Percentiles rank a stretch among this genome's conserved stretches.
Evolutionary conservation across 2,797 vertebrate genomes (phyloP).

Genomic region (Hirundo rustica): DNA sequence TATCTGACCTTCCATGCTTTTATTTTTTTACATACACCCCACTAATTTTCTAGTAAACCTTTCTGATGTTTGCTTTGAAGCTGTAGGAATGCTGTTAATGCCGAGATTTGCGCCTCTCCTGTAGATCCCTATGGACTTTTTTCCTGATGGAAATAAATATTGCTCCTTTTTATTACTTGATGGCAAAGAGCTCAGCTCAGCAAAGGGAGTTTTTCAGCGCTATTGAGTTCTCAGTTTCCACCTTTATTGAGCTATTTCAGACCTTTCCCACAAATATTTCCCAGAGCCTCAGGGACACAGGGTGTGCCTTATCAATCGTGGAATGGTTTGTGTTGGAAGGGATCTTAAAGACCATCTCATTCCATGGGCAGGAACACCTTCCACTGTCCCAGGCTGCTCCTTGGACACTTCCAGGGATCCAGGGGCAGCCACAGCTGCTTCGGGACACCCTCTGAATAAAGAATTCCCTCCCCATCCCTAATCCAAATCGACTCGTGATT

Average conservation of each 20-base stretch:
- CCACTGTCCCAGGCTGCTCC: not conserved
- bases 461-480: not conserved
- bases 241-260: not conserved
- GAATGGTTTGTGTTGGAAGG: not conserved
- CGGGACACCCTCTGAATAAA: not conserved
- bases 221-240: not conserved
- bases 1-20: not conserved
- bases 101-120: not conserved
- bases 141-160: not conserved
- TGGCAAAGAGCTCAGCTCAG: not conserved
- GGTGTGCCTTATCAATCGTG: not conserved
- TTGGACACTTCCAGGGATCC: not conserved
- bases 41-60: not conserved
- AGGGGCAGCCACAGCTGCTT: not conserved
- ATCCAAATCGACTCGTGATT: rapidly evolving
- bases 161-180: not conserved
- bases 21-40: not conserved
- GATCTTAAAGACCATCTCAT: not conserved
- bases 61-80: not conserved
- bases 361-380: not conserved
- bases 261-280: not conserved
- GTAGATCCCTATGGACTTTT: not conserved
- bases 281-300: not conserved
- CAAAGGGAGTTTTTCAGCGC: not conserved
- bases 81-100: not conserved